phyloP scores from a whole-genome alignment of 2,797 vertebrate genomes.

The Anolis apletophallus region DNA sequence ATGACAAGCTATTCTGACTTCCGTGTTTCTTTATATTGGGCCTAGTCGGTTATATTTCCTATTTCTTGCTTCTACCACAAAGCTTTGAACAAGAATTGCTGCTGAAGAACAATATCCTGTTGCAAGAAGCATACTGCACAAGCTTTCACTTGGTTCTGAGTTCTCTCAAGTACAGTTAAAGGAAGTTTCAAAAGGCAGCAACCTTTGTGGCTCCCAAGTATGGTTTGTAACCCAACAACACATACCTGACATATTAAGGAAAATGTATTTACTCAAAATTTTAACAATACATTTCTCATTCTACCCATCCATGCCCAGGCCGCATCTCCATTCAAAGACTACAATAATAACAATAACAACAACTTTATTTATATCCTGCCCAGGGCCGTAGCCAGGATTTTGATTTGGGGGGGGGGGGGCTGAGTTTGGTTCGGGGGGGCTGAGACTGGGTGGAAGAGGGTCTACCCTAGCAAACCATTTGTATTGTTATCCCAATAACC shows the following conservation, averaged over 20 bases:
- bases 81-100: background rate
- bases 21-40: background rate
- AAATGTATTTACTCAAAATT: background rate
- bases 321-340: accelerated
- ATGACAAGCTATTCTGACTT: background rate
- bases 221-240: background rate
- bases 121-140: background rate
- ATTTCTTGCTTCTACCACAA: conserved; percentile 2
- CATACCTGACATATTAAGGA: background rate
- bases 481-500: too few relatives aligned
- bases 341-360: too few relatives aligned
- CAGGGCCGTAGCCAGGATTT: too few relatives aligned
- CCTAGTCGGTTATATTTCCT: background rate
- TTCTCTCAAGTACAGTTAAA: background rate
- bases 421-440: too few relatives aligned
- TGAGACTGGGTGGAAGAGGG: too few relatives aligned
- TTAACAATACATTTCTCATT: background rate
- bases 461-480: too few relatives aligned
- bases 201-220: background rate
- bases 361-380: too few relatives aligned
- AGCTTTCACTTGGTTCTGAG: background rate
- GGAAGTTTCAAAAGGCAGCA: background rate
- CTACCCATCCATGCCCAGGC: background rate
- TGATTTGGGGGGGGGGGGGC: too few relatives aligned
- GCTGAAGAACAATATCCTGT: background rate